These are phyloP conservation scores for Meloidogyne exigua DNA, from an alignment of 1,140 invertebrate species.

Conservation along the genomic window DNA sequence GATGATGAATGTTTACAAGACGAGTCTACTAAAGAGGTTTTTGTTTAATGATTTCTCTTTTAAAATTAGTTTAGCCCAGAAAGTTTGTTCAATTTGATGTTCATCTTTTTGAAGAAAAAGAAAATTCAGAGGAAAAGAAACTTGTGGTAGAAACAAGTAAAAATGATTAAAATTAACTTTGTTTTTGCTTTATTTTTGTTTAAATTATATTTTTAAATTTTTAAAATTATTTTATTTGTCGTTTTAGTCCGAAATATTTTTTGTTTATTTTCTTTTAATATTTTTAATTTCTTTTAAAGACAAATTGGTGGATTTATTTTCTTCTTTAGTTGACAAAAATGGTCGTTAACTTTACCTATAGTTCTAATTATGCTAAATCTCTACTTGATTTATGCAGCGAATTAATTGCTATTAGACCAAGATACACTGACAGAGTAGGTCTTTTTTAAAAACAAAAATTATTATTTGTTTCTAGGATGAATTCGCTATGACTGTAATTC, in stretches of 20 bases:
- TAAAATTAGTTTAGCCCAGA: not conserved
- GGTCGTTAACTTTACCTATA: not conserved
- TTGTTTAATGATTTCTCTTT: not conserved
- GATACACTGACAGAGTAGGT: constrained; percentile 15
- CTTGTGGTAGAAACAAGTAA: not conserved
- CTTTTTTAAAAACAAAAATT: not conserved
- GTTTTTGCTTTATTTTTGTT: not conserved
- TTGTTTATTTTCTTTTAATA: not conserved
- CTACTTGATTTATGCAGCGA: constrained; percentile 20
- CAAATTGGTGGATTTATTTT: not conserved
- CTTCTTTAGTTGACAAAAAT: not conserved
- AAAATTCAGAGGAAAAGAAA: not conserved
- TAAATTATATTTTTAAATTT: not conserved
- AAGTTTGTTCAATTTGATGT: not conserved
- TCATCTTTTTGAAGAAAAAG: not conserved
- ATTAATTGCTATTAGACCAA: constrained; percentile 18
- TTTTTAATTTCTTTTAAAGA: not conserved
- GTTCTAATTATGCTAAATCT: constrained; percentile 6
- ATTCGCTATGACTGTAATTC: constrained; percentile 13
- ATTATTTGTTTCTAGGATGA: constrained; percentile 8
- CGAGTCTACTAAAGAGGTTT: not conserved
- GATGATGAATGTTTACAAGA: not conserved
- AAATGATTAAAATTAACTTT: not conserved
- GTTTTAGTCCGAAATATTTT: not conserved
- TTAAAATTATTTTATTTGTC: not conserved